Evolutionary conservation across 2,888 invertebrate genomes (phyloP), one percentile per base, ranked within the genome.

Genomic region (Leptogaster cylindrica): DNA sequence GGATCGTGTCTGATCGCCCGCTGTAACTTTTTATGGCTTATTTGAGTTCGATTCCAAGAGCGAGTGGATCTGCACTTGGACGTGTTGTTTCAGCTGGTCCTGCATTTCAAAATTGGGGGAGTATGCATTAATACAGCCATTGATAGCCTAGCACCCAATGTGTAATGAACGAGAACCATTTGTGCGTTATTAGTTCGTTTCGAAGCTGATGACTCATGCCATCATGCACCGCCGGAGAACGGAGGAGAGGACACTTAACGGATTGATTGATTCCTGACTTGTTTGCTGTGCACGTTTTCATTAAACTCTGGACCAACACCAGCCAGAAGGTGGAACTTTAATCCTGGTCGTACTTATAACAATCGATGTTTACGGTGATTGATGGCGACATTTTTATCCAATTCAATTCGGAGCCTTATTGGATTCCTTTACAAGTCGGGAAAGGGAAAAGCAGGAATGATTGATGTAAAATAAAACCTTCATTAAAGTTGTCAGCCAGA

Each of bases 1-100:
- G 61, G 61, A 61, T 44, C 41, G 25, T 8, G 27, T 61, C 44
- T 27, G 61, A 61, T 61, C 61, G 23, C 27, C 44, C 10, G 28
- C n/a, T 61, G 18, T 48, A n/a, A 44, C 61, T 61, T 44, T 61
- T 61, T 61, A 61, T 61, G 44, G 44, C 18, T 61, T 61, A 61
- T 61, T 61, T 44, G 61, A 61, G 61, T 27, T 44, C 44, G 44
- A 14, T n/a, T n/a, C n/a, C n/a, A n/a, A n/a, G n/a, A n/a, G n/a
- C 44, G 52, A 33, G 33, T 52, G 52, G 33, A 52, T 31, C 18
- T 36, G 36, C 36, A 23, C 55, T 44, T 41, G 16, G 44, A 58
- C 27, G 27, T 61, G 23, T 61, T 61, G 61, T 12, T 61, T 61
- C 61, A 61, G 61, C 61, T 61, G 61, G 41, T 61, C 27, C 28